phyloP scores from a whole-genome alignment of 2,113 vertebrate species.

The Larimichthys crocea region DNA sequence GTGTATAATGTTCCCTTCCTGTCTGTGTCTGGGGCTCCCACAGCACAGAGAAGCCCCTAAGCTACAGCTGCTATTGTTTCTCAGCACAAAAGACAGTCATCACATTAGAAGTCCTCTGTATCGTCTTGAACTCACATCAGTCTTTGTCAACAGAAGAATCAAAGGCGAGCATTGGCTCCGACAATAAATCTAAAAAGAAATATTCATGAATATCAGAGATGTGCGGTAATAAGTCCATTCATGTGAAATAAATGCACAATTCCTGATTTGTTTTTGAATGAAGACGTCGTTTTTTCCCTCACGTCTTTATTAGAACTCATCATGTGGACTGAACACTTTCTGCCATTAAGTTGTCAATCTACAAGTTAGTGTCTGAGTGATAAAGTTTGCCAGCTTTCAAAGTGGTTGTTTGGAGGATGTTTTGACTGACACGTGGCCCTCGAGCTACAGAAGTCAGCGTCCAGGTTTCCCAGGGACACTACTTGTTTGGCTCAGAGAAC shows the following conservation, averaged over 20 bases:
- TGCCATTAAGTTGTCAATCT: constrained; percentile 77
- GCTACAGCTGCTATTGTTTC: constrained; percentile 80
- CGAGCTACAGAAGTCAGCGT: constrained; percentile 69
- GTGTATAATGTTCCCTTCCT: constrained; percentile 62
- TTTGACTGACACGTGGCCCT: constrained; percentile 81
- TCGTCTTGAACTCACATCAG: constrained; percentile 80
- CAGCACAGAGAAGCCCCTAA: constrained; percentile 72
- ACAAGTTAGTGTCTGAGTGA: constrained; percentile 71
- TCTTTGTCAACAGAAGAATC: constrained; percentile 79
- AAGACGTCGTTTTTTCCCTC: not conserved
- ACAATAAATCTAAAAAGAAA: constrained; percentile 72
- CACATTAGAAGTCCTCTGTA: constrained; percentile 77
- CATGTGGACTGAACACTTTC: constrained; percentile 38
- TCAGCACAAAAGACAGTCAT: constrained; percentile 80
- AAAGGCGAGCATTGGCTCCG: constrained; percentile 53
- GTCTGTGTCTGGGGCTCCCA: constrained; percentile 68
- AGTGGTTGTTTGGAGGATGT: constrained; percentile 74
- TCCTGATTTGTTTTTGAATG: constrained; percentile 63
- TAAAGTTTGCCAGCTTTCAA: constrained; percentile 73
- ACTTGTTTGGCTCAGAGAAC: constrained; percentile 79
- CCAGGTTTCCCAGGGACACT: constrained; percentile 77
- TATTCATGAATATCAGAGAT: constrained; percentile 67
- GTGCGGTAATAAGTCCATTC: constrained; percentile 50
- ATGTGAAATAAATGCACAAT: constrained; percentile 51
- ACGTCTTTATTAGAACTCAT: not conserved